Evolutionary conservation across 1,140 invertebrate genomes (phyloP).

Genomic region (Palaemon carinicauda): DNA sequence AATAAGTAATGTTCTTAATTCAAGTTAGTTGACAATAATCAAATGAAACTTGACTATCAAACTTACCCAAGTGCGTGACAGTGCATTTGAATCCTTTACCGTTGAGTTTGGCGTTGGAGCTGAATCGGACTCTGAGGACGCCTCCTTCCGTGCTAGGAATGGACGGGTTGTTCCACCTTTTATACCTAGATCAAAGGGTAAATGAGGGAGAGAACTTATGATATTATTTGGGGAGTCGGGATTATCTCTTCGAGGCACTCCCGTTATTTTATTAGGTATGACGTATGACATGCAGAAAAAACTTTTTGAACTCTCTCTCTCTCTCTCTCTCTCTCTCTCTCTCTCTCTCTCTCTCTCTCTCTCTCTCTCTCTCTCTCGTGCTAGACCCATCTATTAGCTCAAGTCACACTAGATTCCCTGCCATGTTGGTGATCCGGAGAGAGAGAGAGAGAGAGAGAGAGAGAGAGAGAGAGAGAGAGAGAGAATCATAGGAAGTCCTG

Average conservation of each 20-base stretch:
- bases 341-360: not conserved
- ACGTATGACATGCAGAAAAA: too few relatives aligned
- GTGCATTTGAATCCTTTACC: not conserved
- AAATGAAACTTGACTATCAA: not conserved
- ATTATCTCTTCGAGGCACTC: too few relatives aligned
- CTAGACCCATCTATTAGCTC: too few relatives aligned
- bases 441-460: too few relatives aligned
- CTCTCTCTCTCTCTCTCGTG: not conserved
- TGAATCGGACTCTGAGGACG: not conserved
- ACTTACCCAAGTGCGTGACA: not conserved
- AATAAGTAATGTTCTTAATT: too few relatives aligned
- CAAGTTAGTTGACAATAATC: too few relatives aligned
- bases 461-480: too few relatives aligned
- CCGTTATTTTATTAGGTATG: too few relatives aligned
- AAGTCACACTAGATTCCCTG: too few relatives aligned
- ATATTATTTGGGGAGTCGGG: not conserved
- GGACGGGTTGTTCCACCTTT: not conserved
- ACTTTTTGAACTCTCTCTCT: not conserved
- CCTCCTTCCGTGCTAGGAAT: not conserved
- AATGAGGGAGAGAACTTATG: not conserved
- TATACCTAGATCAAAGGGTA: not conserved
- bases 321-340: not conserved
- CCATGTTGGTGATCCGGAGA: too few relatives aligned
- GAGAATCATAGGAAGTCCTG: too few relatives aligned
- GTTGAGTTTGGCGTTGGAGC: not conserved